A percentile compares a stretch with the other conserved stretches of the same genome.
Evolutionary conservation across 2,113 vertebrate genomes (phyloP).

Genomic region (Aegithalos caudatus): DNA sequence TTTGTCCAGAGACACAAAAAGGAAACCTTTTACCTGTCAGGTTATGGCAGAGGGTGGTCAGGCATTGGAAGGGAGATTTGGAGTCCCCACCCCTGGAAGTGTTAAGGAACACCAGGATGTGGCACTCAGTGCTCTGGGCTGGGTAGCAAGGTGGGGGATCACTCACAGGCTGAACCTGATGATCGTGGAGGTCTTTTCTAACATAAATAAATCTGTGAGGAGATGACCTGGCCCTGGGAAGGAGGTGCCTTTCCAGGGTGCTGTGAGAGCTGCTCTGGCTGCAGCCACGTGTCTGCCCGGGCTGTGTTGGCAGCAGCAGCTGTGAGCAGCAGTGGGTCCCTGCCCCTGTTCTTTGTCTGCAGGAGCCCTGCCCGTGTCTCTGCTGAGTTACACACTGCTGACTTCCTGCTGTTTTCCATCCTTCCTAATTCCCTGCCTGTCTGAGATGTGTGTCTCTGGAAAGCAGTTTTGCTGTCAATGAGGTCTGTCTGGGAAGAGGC

Average conservation of each 20-base stretch:
- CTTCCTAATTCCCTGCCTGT: background rate
- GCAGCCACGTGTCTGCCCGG: fast-evolving
- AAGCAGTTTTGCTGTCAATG: background rate
- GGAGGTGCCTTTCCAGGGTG: background rate
- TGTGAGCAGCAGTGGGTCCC: fast-evolving
- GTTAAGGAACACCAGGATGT: background rate
- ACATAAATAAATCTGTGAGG: background rate
- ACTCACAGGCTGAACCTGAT: background rate
- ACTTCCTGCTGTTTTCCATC: background rate
- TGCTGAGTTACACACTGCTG: background rate
- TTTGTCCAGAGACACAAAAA: background rate
- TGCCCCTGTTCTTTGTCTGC: background rate
- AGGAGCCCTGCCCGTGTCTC: background rate
- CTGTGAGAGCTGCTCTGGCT: background rate
- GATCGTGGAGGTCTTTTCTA: background rate
- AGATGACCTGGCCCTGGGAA: fast-evolving
- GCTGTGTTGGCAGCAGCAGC: background rate
- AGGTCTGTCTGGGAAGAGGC: background rate
- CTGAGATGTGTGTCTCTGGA: background rate
- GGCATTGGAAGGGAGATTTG: background rate
- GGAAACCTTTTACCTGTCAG: background rate
- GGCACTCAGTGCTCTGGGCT: background rate
- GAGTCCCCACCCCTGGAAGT: background rate
- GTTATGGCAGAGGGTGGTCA: background rate
- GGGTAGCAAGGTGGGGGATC: background rate